Percentiles rank a stretch among this genome's conserved stretches.
These are phyloP conservation scores for Dicrostonyx torquatus DNA, from an alignment of 2,797 vertebrate species.

Conservation along the genomic window DNA sequence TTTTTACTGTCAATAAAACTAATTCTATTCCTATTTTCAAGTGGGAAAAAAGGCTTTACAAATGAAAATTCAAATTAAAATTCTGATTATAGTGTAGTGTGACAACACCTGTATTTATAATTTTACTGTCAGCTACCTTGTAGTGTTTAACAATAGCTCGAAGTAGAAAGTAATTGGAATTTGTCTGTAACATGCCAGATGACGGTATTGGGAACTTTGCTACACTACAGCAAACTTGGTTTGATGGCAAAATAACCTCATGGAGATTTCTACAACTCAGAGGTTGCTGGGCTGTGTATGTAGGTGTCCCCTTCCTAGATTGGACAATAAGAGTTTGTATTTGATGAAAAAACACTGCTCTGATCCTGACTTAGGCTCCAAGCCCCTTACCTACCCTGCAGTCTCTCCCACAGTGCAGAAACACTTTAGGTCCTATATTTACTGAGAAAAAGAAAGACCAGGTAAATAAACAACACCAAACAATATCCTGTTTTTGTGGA, in stretches of 20 bases:
- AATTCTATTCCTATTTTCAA: slow-evolving; percentile 91
- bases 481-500: slow-evolving; percentile 7
- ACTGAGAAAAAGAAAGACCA: slow-evolving; percentile 59
- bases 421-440: slow-evolving; percentile 20
- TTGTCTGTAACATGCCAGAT: slow-evolving; percentile 91
- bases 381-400: background rate
- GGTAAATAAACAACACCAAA: background rate
- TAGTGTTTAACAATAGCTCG: slow-evolving; percentile 92
- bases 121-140: slow-evolving; percentile 92
- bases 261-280: slow-evolving; percentile 72
- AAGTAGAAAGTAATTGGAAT: slow-evolving; percentile 92
- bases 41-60: slow-evolving; percentile 88
- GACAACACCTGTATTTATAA: slow-evolving; percentile 94
- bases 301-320: slow-evolving; percentile 8
- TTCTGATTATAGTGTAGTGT: slow-evolving; percentile 92
- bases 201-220: slow-evolving; percentile 86
- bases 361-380: background rate
- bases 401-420: background rate
- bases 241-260: slow-evolving; percentile 89
- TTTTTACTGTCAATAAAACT: slow-evolving; percentile 93
- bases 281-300: slow-evolving; percentile 70
- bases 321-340: slow-evolving; percentile 29
- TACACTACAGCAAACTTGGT: slow-evolving; percentile 86
- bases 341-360: background rate
- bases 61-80: slow-evolving; percentile 94